phyloP scores from a whole-genome alignment of 2,888 invertebrate species.

The Conomelus anceps region DNA sequence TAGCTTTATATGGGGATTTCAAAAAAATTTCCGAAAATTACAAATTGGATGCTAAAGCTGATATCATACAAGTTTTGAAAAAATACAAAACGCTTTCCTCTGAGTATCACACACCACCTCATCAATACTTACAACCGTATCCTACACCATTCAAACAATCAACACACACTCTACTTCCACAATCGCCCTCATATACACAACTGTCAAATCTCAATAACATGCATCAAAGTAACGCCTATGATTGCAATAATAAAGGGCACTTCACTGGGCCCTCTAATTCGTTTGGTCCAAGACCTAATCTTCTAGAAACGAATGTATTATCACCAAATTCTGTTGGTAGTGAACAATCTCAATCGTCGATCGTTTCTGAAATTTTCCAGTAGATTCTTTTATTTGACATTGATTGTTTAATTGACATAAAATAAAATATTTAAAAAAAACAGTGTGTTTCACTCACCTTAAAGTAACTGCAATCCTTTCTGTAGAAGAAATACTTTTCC shows the following conservation, averaged over 20 bases:
- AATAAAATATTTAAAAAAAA: background rate
- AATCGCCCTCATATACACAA: background rate
- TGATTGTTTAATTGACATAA: background rate
- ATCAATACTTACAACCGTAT: background rate
- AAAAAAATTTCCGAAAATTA: background rate
- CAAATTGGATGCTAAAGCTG: background rate
- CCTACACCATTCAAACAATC: background rate
- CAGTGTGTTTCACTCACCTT: background rate
- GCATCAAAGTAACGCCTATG: background rate
- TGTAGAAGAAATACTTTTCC: background rate
- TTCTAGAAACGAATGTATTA: background rate
- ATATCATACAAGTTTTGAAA: background rate
- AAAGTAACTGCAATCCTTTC: constrained; percentile 8
- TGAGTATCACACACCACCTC: background rate
- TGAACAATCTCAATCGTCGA: background rate
- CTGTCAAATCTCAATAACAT: too few species aligned
- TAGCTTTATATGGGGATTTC: background rate
- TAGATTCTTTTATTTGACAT: too few species aligned
- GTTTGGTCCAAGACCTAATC: background rate
- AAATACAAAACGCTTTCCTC: background rate
- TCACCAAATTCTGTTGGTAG: background rate
- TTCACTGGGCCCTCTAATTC: background rate
- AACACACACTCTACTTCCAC: background rate
- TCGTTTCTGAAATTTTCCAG: background rate
- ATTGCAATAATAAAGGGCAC: background rate